These are phyloP conservation scores for Seriola aureovittata DNA, from an alignment of 2,113 vertebrate species.

Conservation along the genomic window DNA sequence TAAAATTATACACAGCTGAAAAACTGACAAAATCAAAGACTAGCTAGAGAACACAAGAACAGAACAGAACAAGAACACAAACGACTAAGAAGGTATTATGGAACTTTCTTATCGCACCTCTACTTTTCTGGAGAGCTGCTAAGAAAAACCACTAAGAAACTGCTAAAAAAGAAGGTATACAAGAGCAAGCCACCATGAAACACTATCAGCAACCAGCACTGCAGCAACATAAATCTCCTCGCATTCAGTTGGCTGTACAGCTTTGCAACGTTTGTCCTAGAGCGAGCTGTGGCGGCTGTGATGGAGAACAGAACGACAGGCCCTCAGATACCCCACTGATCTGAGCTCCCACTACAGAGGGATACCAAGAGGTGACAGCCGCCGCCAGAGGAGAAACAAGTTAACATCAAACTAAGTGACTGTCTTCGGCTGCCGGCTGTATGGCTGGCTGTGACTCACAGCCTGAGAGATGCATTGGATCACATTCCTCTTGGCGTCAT, in stretches of 20 bases:
- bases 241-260: conserved; percentile 46
- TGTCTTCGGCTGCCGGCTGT: conserved; percentile 73
- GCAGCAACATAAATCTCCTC: conserved; percentile 59
- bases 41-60: too few relatives aligned
- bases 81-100: background rate
- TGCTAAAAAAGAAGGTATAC: background rate
- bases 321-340: conserved; percentile 76
- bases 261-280: conserved; percentile 71
- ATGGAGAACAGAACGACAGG: conserved; percentile 76
- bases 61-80: background rate
- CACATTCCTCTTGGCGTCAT: conserved; percentile 56
- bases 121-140: background rate
- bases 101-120: background rate
- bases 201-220: conserved; percentile 53
- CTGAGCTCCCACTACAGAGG: conserved; percentile 64
- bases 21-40: background rate
- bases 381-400: conserved; percentile 76
- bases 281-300: conserved; percentile 58
- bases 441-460: conserved; percentile 76
- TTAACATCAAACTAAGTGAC: conserved; percentile 81
- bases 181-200: conserved; percentile 29
- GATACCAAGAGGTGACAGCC: conserved; percentile 77
- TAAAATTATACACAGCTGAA: background rate
- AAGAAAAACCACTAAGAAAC: background rate
- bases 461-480: conserved; percentile 64